These are phyloP conservation scores for Podiceps cristatus DNA, from an alignment of 2,113 vertebrate species.

Conservation along the genomic window DNA sequence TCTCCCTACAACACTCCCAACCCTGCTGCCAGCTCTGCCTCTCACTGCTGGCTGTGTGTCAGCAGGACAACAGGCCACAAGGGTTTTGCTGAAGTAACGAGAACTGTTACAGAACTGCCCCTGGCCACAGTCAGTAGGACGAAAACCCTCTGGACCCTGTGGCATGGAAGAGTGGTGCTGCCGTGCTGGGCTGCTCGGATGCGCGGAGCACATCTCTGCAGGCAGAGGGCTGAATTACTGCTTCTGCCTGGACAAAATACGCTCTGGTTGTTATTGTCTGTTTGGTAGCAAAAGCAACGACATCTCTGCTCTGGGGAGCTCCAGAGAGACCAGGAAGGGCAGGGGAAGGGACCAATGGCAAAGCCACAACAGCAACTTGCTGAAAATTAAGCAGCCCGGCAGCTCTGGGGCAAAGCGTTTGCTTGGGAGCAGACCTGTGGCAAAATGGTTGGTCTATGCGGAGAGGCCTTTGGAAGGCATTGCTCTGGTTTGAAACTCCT, in stretches of 20 bases:
- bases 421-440: not conserved
- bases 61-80: not conserved
- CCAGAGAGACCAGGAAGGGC: not conserved
- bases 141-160: not conserved
- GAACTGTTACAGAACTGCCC: not conserved
- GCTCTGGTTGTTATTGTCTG: not conserved
- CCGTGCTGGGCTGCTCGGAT: not conserved
- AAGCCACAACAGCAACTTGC: not conserved
- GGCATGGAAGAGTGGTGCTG: not conserved
- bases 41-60: not conserved
- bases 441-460: not conserved
- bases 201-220: not conserved
- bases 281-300: not conserved
- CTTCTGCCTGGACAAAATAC: not conserved
- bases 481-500: not conserved
- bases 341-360: not conserved
- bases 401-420: not conserved
- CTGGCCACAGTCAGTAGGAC: rapidly evolving
- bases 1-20: not conserved
- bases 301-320: not conserved
- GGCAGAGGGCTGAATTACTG: not conserved
- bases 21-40: not conserved
- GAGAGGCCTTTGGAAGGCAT: not conserved
- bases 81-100: not conserved
- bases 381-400: not conserved